Base-by-base conservation (phyloP, 2,113 vertebrate genomes). In the Aptenodytes forsteri region DNA sequence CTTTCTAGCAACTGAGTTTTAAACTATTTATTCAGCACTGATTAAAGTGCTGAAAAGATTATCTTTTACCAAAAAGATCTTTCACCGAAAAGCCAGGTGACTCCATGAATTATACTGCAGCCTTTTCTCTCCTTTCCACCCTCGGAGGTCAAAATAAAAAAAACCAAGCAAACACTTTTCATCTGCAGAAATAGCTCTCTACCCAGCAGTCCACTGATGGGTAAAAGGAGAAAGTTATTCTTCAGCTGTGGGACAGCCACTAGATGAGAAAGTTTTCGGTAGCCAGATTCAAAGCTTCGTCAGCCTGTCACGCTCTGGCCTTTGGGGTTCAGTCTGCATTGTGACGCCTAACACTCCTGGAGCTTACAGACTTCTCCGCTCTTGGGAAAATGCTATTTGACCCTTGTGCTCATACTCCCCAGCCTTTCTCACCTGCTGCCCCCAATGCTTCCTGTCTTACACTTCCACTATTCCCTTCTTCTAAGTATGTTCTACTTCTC, bases 271-370 rank as follows among this genome's bases (percentile, higher is more conserved):
- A 18, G 11, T 1, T 32, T 77, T 61, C 25, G 7, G 11, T 11
- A 83, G 23, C 27, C 58, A 47, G 30, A 65, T 65, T 65, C 21
- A 69, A 76, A 65, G 26, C 22, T 71, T 46, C 1, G 1, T 42
- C 50, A 70, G 16, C 29, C 32, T 52, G 11, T 27, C 16, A 49
- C 2, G 10, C 34, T 69, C 52, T 47, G 54, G 47, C 22, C 29
- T 69, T 67, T 2, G 1, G 20, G 40, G 30, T 16, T 89, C 2
- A 1, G 54, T 6, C 54, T 10, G 11, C 18, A 19, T 1, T 50
- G 22, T 0, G 0, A 55, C 0, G 0, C 14, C 42, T 49, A 54
- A 17, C 0, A 0, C 6, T 27, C n/a, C 14, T 47, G 23, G 27
- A 80, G 34, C 25, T 32, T 40, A 52, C 14, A 75, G 30, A 49